Evolutionary conservation across 1,140 invertebrate species (phyloP).

Genomic region (Lepidurus packardi): DNA sequence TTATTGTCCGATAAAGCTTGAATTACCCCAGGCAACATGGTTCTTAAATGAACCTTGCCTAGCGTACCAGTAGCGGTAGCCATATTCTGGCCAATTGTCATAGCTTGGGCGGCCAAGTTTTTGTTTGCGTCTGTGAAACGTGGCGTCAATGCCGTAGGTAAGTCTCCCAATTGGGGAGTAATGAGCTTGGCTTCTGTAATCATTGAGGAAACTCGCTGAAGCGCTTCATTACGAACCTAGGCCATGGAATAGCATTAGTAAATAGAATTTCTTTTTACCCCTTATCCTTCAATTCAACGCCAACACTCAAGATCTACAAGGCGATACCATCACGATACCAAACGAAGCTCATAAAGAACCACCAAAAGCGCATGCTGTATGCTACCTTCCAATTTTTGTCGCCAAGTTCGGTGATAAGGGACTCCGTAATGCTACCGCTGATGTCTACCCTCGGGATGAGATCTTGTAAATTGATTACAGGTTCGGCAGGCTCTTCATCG

Average conservation of each 20-base stretch:
- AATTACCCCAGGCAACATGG: conserved; percentile 76
- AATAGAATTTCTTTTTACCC: neutral
- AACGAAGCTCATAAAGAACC: neutral
- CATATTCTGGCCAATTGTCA: conserved; percentile 72
- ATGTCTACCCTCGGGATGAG: conserved; percentile 73
- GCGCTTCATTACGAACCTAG: conserved; percentile 71
- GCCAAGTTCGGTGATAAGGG: conserved; percentile 69
- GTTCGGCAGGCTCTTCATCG: conserved; percentile 40
- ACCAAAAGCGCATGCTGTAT: conserved; percentile 28
- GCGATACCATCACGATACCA: too few species aligned
- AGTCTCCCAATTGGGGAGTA: conserved; percentile 71
- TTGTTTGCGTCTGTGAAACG: conserved; percentile 83
- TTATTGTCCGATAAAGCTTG: conserved; percentile 64
- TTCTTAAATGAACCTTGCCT: conserved; percentile 69
- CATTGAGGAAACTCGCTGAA: conserved; percentile 70
- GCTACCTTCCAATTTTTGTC: conserved; percentile 92
- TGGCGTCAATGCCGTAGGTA: conserved; percentile 67
- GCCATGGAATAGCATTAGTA: conserved; percentile 31
- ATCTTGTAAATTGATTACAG: conserved; percentile 56
- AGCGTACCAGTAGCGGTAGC: conserved; percentile 72
- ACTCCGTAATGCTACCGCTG: conserved; percentile 73
- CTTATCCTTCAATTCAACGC: too few species aligned
- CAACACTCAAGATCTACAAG: too few species aligned
- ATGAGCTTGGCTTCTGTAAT: conserved; percentile 71
- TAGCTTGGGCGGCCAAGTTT: conserved; percentile 74